These are phyloP conservation scores for Agrochola lychnidis DNA, from an alignment of 2,888 invertebrate genomes.

Conservation along the genomic window DNA sequence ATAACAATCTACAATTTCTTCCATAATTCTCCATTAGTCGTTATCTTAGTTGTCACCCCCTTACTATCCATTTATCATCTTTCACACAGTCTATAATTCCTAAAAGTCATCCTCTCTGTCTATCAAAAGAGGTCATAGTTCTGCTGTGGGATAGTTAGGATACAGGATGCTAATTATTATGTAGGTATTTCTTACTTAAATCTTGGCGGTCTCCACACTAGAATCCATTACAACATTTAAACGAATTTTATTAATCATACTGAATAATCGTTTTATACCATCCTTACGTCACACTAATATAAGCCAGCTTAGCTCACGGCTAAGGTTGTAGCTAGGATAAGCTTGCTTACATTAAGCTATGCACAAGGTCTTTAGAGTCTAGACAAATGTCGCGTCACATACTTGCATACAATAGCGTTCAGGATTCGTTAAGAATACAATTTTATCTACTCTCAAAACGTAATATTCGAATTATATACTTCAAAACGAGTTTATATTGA, in stretches of 20 bases:
- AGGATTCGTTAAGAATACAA: constrained; percentile 23
- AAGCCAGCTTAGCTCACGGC: constrained; percentile 18
- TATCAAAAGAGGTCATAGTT: too few relatives aligned
- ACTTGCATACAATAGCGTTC: constrained; percentile 31
- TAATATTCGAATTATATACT: too few relatives aligned
- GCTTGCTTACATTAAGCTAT: constrained; percentile 15
- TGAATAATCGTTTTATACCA: not conserved
- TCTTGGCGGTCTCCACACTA: not conserved
- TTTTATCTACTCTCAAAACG: too few relatives aligned
- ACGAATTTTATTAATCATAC: constrained; percentile 20
- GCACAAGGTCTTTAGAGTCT: constrained; percentile 16
- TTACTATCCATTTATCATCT: too few relatives aligned
- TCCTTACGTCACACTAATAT: constrained; percentile 6
- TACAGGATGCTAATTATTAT: not conserved
- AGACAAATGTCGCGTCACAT: constrained; percentile 31
- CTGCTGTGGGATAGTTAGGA: not conserved
- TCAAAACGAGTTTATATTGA: too few relatives aligned
- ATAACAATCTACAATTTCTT: too few relatives aligned
- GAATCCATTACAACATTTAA: not conserved
- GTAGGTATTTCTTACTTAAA: too few relatives aligned
- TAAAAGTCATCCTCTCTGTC: not conserved
- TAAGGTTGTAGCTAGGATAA: constrained; percentile 36
- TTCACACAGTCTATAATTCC: not conserved
- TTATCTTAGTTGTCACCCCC: too few relatives aligned
- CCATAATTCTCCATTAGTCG: too few relatives aligned